A percentile compares a stretch with the other conserved stretches of the same genome.
phyloP scores from a whole-genome alignment of 2,888 invertebrate species.

The Megaustenia siamemsis region DNA sequence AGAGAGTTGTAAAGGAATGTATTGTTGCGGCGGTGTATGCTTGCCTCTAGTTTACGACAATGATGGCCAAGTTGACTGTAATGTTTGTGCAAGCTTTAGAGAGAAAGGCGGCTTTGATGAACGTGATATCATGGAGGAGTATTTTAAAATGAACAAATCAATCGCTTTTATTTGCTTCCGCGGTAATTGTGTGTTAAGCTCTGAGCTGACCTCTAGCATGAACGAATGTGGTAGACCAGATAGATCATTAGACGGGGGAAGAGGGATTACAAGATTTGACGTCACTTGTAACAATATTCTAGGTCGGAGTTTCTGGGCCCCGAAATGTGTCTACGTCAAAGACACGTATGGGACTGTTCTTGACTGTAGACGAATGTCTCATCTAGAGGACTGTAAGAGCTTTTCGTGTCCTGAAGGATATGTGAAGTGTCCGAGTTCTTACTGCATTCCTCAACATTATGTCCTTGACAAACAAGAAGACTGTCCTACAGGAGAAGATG shows the following conservation, averaged over 20 bases:
- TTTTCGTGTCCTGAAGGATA: slow-evolving; percentile 36
- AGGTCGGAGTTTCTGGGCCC: neutral
- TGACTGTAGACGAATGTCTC: slow-evolving; percentile 10
- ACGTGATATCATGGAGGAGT: neutral
- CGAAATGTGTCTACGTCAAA: slow-evolving; percentile 25
- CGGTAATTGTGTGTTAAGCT: slow-evolving; percentile 70
- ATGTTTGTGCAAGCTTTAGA: neutral
- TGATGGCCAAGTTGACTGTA: neutral
- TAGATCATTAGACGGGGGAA: slow-evolving; percentile 40
- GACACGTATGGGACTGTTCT: slow-evolving; percentile 1
- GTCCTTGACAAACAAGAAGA: neutral
- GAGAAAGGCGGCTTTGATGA: too few species aligned
- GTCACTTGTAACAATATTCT: neutral
- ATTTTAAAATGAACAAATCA: neutral
- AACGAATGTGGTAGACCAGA: slow-evolving; percentile 71
- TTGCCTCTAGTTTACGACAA: neutral
- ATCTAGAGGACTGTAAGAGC: slow-evolving; percentile 79
- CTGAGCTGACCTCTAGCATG: slow-evolving; percentile 68
- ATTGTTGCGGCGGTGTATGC: slow-evolving; percentile 18
- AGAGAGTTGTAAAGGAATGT: slow-evolving; percentile 1
- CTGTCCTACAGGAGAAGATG: slow-evolving; percentile 38
- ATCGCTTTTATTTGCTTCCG: slow-evolving; percentile 26
- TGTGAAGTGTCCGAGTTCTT: slow-evolving; percentile 25
- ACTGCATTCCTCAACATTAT: slow-evolving; percentile 25
- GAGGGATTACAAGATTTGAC: neutral